Evolutionary conservation across 2,797 vertebrate genomes (phyloP).

Genomic region (Ctenochaetus hawaiiensis): DNA sequence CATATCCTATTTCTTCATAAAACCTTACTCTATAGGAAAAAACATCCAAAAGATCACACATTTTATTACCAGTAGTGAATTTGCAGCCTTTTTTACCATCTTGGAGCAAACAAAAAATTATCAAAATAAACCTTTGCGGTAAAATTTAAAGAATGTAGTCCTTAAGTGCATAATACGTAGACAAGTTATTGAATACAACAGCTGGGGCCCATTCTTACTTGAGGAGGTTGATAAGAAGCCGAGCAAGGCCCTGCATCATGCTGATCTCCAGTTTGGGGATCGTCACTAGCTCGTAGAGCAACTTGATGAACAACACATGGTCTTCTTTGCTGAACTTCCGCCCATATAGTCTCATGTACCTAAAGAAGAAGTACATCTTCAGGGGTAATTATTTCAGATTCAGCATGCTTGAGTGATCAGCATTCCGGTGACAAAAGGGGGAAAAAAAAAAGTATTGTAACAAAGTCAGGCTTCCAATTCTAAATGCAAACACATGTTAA

Average conservation of each 20-base stretch:
- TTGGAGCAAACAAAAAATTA: not conserved
- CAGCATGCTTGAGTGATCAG: not conserved
- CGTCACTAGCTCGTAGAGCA: conserved; percentile 95
- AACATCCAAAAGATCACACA: not conserved
- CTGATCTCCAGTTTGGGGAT: conserved; percentile 97
- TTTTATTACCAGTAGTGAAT: not conserved
- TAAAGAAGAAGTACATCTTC: conserved; percentile 70
- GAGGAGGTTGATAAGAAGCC: conserved; percentile 94
- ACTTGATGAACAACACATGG: conserved; percentile 96
- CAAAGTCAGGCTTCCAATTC: not conserved
- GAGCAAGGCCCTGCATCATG: conserved; percentile 98
- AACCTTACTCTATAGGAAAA: not conserved
- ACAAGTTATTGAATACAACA: conserved; percentile 8
- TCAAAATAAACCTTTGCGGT: not conserved
- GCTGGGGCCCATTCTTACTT: conserved; percentile 88
- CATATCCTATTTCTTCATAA: not conserved
- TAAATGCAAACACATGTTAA: too few relatives aligned
- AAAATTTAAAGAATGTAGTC: not conserved
- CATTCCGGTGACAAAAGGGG: not conserved
- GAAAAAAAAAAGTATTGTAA: not conserved
- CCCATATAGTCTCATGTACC: conserved; percentile 96
- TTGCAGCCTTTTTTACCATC: not conserved
- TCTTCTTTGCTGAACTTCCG: conserved; percentile 99
- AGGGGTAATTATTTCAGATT: not conserved
- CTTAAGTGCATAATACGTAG: not conserved